Evolutionary conservation across 2,888 invertebrate species (phyloP).

Genomic region (Drosophila testacea): DNA sequence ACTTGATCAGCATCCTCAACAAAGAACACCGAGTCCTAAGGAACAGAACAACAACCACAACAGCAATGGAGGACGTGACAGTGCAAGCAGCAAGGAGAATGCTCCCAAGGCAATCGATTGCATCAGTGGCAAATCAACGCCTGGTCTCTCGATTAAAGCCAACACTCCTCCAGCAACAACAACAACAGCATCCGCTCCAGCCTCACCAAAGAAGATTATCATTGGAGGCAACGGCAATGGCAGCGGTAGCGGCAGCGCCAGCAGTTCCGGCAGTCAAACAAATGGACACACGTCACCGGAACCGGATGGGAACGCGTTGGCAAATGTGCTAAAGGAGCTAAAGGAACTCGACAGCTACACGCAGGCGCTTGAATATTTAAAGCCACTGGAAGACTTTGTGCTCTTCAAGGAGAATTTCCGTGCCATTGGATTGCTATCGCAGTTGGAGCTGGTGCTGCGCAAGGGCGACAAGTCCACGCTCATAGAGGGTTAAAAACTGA

Average conservation of each 20-base stretch:
- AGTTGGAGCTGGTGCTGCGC: conserved; percentile 79
- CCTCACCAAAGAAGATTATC: conserved; percentile 60
- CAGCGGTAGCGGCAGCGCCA: conserved; percentile 12
- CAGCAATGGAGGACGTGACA: conserved; percentile 59
- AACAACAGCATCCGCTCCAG: conserved; percentile 45
- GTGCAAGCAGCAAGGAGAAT: conserved; percentile 71
- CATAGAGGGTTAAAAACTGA: conserved; percentile 58
- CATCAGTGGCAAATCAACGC: conserved; percentile 65
- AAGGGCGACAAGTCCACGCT: conserved; percentile 76
- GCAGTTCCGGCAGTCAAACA: conserved; percentile 47
- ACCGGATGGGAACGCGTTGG: conserved; percentile 28
- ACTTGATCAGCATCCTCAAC: conserved; percentile 13
- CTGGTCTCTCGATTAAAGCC: conserved; percentile 46
- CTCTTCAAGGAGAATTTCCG: conserved; percentile 83
- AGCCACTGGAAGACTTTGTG: conserved; percentile 83
- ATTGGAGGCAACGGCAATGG: conserved; percentile 17
- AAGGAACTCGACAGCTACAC: conserved; percentile 78
- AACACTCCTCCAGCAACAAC: conserved; percentile 39
- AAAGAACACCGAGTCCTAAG: conserved; percentile 36
- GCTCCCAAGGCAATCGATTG: conserved; percentile 55
- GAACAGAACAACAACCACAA: conserved; percentile 64
- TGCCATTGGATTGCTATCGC: conserved; percentile 83
- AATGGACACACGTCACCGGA: conserved; percentile 65
- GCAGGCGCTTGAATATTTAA: conserved; percentile 81
- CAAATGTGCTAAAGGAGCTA: conserved; percentile 64